These are phyloP conservation scores for Tuberolachnus salignus DNA, from an alignment of 2,888 invertebrate genomes.

Conservation along the genomic window DNA sequence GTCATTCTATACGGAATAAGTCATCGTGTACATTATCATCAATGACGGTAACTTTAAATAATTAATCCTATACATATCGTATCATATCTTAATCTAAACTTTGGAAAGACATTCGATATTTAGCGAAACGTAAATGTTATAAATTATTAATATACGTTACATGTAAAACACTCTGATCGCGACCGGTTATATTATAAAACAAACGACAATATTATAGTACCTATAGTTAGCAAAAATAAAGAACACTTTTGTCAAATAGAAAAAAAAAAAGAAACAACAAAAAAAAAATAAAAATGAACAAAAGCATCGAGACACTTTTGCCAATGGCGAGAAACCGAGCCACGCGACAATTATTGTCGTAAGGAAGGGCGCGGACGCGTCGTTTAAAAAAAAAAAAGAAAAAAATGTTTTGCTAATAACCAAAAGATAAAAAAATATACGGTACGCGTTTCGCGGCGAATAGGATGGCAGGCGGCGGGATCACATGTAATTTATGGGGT, in stretches of 20 bases:
- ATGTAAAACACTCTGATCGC: neutral
- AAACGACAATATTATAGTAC: neutral
- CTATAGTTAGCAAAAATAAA: too few relatives aligned
- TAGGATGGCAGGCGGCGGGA: neutral
- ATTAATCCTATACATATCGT: constrained; percentile 13
- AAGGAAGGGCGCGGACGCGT: too few relatives aligned
- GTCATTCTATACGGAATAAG: too few relatives aligned
- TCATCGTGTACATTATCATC: too few relatives aligned
- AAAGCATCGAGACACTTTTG: neutral
- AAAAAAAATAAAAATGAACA: neutral
- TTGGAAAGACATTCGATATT: constrained; percentile 22
- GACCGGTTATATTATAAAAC: neutral
- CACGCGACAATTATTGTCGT: neutral
- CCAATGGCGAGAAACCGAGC: too few relatives aligned
- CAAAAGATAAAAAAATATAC: neutral
- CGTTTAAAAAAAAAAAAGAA: too few relatives aligned
- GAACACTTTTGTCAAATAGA: constrained; percentile 14
- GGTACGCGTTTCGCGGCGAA: neutral
- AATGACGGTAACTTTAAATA: constrained; percentile 34
- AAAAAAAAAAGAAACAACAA: constrained; percentile 9
- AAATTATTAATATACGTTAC: neutral
- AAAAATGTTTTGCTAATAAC: too few relatives aligned
- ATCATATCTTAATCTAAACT: constrained; percentile 2
- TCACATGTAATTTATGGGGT: constrained; percentile 46
- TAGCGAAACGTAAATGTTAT: too few relatives aligned